Evolutionary conservation across 1,140 invertebrate species (phyloP).

Genomic region (Hycleus phaleratus): DNA sequence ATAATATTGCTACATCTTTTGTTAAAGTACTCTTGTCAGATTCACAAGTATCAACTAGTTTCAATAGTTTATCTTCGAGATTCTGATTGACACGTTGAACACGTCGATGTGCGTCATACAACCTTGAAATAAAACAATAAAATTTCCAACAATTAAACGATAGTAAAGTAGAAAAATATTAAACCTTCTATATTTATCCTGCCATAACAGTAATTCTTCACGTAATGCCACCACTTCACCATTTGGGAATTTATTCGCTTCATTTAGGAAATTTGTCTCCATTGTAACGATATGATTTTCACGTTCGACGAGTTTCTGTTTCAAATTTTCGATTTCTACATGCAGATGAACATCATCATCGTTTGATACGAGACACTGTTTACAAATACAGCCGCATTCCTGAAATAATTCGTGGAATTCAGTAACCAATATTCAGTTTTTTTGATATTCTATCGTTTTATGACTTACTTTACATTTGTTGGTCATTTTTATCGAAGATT

Average conservation of each 20-base stretch:
- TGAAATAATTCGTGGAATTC: slow-evolving; percentile 25
- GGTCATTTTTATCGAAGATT: too few relatives aligned
- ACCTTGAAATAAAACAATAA: slow-evolving; percentile 44
- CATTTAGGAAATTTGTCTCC: slow-evolving; percentile 76
- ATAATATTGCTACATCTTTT: slow-evolving; percentile 79
- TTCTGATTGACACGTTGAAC: slow-evolving; percentile 93
- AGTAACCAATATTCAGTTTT: too few relatives aligned
- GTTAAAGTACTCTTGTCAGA: slow-evolving; percentile 82
- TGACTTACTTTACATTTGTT: too few relatives aligned
- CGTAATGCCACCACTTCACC: slow-evolving; percentile 67
- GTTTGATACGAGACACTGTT: slow-evolving; percentile 39
- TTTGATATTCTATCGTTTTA: too few relatives aligned
- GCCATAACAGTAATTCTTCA: slow-evolving; percentile 79
- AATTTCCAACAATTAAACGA: background rate
- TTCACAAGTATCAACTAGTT: slow-evolving; percentile 88
- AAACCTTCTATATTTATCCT: slow-evolving; percentile 84
- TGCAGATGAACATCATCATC: slow-evolving; percentile 62
- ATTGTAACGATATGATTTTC: slow-evolving; percentile 77
- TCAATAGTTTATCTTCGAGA: slow-evolving; percentile 88
- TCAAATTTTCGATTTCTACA: slow-evolving; percentile 80
- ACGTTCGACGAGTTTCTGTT: slow-evolving; percentile 68
- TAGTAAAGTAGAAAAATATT: background rate
- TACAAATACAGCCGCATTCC: slow-evolving; percentile 53
- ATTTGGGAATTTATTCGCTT: slow-evolving; percentile 66
- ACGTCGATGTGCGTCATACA: slow-evolving; percentile 88